Evolutionary conservation across 1,140 invertebrate genomes (phyloP), one percentile per base, ranked within the genome.

Genomic region (Grapholita molesta): DNA sequence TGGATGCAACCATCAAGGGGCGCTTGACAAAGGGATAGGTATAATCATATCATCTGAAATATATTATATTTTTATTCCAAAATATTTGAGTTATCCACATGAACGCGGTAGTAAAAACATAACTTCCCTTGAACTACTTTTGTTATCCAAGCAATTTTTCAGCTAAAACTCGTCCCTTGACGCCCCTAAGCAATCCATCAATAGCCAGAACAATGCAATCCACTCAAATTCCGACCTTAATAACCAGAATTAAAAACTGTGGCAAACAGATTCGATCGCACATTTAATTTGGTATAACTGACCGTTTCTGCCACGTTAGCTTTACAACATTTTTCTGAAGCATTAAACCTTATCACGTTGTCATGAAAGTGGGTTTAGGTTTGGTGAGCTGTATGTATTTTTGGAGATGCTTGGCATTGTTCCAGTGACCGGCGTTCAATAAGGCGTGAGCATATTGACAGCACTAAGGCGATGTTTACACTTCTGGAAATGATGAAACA

Each of bases 361-460:
- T 1, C 1, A 8, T 61, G 30, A 32, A 61, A 25, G n/a, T 15
- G 24, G n/a, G 0, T 32, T 25, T 61, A 32, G 2, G 1, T 61
- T 61, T 61, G 12, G 11, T 7, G 9, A 28, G 30, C 25, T 5
- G 55, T 25, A 61, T 15, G 12, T 24, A 5, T 15, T 48, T 25
- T 2, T 61, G 25, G n/a, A 61, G 25, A 28, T 61, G 25, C 32
- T 61, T 61, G 55, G 55, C 55, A 61, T 61, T 61, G n/a, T 61
- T 61, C 55, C 55, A 61, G 28, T 32, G 55, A 25, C 2, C n/a
- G 15, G 24, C 25, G 30, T 25, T 30, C 55, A 61, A 61, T 61
- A 61, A 21, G 24, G 55, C 25, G 28, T 61, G 15, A 28, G 55
- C 55, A 61, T 30, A 61, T 32, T 61, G 55, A 61, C 55, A 28